These are phyloP conservation scores for Fratercula arctica DNA, from an alignment of 2,797 vertebrate genomes.

Conservation along the genomic window DNA sequence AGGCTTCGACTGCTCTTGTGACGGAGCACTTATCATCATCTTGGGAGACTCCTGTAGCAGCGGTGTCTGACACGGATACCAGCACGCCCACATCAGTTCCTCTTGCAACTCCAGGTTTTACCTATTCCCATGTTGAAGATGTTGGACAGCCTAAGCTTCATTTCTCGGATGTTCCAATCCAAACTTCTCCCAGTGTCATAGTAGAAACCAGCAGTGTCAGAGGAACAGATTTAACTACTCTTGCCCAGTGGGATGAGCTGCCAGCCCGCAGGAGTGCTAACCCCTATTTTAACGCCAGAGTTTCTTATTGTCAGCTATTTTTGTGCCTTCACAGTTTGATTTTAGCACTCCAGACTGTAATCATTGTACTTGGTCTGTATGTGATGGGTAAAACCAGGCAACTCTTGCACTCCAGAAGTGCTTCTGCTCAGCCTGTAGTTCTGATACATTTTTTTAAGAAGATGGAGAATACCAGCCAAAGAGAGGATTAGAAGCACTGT, in stretches of 20 bases:
- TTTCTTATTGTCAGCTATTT: conserved; percentile 21
- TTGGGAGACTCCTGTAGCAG: not conserved
- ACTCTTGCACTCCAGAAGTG: conserved; percentile 42
- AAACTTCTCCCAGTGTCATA: not conserved
- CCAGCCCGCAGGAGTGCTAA: not conserved
- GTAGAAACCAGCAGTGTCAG: not conserved
- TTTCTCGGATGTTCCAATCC: not conserved
- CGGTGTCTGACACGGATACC: accelerated
- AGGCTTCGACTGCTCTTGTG: not conserved
- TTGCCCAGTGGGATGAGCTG: not conserved
- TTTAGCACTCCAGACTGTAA: conserved; percentile 44
- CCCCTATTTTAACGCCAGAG: not conserved
- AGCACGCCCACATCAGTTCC: not conserved
- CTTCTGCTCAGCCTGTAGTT: conserved; percentile 28
- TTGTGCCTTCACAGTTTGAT: conserved; percentile 57
- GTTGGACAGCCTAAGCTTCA: not conserved
- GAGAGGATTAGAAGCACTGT: not conserved
- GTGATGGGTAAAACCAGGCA: conserved; percentile 51
- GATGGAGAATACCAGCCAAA: not conserved
- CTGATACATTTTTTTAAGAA: conserved; percentile 5
- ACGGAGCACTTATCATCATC: not conserved
- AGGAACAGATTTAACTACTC: not conserved
- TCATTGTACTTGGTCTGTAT: conserved; percentile 51
- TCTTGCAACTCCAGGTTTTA: not conserved
- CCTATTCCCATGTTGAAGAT: not conserved